Evolutionary conservation across 2,888 invertebrate species (phyloP).

Genomic region (Cryptocheilus praepositus): DNA sequence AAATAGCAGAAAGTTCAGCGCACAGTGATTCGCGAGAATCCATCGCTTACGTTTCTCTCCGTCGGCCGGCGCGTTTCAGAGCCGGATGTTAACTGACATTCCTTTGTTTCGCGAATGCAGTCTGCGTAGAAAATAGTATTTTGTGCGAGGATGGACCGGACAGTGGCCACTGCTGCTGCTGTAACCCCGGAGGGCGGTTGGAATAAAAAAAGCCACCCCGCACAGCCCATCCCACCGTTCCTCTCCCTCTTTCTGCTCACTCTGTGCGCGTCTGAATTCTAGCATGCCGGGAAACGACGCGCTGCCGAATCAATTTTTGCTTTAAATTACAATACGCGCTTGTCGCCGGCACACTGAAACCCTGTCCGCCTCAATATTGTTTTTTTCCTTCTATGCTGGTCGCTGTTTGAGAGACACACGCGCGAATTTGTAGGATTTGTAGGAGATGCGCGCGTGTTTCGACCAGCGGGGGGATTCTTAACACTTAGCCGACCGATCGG

Average conservation of each 20-base stretch:
- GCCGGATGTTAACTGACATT: conserved; percentile 3
- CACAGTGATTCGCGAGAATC: not conserved
- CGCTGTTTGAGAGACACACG: not conserved
- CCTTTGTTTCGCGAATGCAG: conserved; percentile 1
- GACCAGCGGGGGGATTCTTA: not conserved
- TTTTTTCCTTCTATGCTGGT: too few relatives aligned
- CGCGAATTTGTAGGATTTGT: not conserved
- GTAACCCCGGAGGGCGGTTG: conserved; percentile 6
- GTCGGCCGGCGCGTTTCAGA: not conserved
- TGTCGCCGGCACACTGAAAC: not conserved
- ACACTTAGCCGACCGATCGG: too few relatives aligned
- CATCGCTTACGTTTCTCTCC: conserved; percentile 6
- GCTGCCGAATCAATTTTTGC: conserved; percentile 4
- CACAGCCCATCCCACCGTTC: too few relatives aligned
- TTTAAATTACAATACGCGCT: conserved; percentile 8
- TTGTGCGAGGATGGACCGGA: conserved; percentile 5
- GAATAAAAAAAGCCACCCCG: conserved; percentile 3
- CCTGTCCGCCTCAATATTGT: too few relatives aligned
- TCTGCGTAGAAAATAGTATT: conserved; percentile 5
- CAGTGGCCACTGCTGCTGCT: conserved; percentile 1
- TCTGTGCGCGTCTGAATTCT: not conserved
- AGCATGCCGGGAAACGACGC: not conserved
- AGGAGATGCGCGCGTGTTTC: not conserved
- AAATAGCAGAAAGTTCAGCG: not conserved
- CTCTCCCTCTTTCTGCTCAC: too few relatives aligned